Evolutionary conservation across 2,888 invertebrate genomes (phyloP), one percentile per base, ranked within the genome.

Genomic region (Drosophila diplacantha): DNA sequence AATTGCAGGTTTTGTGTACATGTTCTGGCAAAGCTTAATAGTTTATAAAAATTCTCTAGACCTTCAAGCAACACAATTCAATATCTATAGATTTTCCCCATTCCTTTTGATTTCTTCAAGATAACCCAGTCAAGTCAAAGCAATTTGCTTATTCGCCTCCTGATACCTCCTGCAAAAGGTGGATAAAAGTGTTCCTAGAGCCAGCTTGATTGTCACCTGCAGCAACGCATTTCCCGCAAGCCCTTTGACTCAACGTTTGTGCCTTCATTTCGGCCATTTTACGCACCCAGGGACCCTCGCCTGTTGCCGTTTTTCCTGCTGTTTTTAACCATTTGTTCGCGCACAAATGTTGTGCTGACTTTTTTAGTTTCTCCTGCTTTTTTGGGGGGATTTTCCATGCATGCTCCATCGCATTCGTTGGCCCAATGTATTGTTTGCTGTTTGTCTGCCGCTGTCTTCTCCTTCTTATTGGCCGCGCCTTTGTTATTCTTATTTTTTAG

Each of bases 401-500:
- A 12, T 16, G 49, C 46, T 53, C 52, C 37, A 41, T 50, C 49
- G 24, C 44, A 44, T 38, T 59, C 64, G 64, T 64, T 63, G 74
- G 46, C 60, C 53, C 38, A 58, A 62, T 56, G 46, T 65, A 62
- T 50, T 79, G 79, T 79, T 79, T 81, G 73, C 67, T 72, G 68
- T 74, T 81, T 74, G 83, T 77, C 73, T 50, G 37, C 54, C 43
- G 14, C 52, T 38, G 69, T 81, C 64, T 79, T 81, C 64, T 82
- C 50, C 59, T 67, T 81, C 74, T 69, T 81, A 63, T 82, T 76
- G 68, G 49, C 58, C 53, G 62, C 35, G 29, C 43, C 61, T 52
- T 38, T 60, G 68, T 71, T 81, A 52, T 73, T 84, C 84, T 83
- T 83, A 74, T 80, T 80, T 64, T 46, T 84, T 82, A 79, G 83